Base-by-base conservation (phyloP, 2,113 vertebrate genomes). In the Gymnobelideus leadbeateri region DNA sequence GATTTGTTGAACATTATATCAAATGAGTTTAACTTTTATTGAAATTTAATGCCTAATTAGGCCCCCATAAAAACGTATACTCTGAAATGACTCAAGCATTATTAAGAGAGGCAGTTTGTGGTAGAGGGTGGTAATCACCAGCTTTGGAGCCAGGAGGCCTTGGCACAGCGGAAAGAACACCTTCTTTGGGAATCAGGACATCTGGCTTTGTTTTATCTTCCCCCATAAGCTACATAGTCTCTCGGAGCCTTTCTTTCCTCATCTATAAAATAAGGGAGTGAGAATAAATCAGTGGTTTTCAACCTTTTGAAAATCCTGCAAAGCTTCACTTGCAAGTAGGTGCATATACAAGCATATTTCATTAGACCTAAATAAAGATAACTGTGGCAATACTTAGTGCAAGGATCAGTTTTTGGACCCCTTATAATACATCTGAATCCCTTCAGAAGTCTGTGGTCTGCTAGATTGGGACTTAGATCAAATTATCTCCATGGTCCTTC, bases 11-110 rank as follows among this genome's bases (percentile, higher is more conserved):
- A 24, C 12, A 95, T 0, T 91, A 53, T 77, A 89, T 28, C 49
- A 91, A 92, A 94, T 94, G 9, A 91, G 77, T 11, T 94, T 61
- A 89, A 90, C 52, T 49, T 50, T 68, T 89, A 57, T 0, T 4
- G 84, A 96, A 92, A 94, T 12, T 25, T 92, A 91, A 84, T 91
- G 94, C 90, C 16, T 49, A 51, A 47, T 92, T 51, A 95, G 49
- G 31, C 28, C 1, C 24, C 51, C 61, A 61, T 61, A 92, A 91
- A 94, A 43, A 57, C 51, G 1, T 28, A 84, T 4, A 84, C n/a
- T 84, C n/a, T 84, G 68, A 84, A 84, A 5, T 84, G n/a, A 84
- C 16, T 43, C 12, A 16, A 84, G n/a, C 2, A 19, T 43, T 43
- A 84, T 16, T n/a, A 19, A 84, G 37, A 84, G 16, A n/a, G 5